These are phyloP conservation scores for Simalia tracyae DNA, from an alignment of 2,797 vertebrate genomes.

Conservation along the genomic window DNA sequence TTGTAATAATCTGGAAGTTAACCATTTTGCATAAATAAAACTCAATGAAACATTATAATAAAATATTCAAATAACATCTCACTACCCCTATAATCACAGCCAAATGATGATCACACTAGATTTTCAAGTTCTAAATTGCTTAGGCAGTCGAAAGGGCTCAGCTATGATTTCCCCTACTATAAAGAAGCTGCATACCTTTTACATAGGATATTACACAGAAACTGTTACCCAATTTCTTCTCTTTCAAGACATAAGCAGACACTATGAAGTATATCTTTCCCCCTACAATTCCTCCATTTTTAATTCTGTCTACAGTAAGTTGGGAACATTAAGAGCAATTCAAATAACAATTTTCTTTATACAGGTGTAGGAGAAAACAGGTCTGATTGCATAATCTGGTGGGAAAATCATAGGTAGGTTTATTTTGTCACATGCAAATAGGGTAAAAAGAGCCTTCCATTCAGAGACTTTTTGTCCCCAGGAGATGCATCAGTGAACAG, in stretches of 20 bases:
- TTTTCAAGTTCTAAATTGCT: conserved; percentile 5
- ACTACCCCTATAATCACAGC: neutral
- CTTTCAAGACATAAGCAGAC: neutral
- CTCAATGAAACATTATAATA: neutral
- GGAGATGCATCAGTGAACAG: neutral
- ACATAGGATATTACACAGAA: neutral
- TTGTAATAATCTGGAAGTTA: neutral
- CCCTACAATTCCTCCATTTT: neutral
- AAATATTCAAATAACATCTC: conserved; percentile 11
- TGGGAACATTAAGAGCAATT: neutral
- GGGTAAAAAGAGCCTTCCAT: neutral
- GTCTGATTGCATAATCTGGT: neutral
- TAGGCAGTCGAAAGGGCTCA: neutral
- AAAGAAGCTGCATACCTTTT: neutral
- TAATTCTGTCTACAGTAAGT: neutral
- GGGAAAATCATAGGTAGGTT: neutral
- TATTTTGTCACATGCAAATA: neutral
- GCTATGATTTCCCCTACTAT: neutral
- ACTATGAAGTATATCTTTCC: neutral
- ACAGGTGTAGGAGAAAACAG: neutral
- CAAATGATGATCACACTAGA: neutral
- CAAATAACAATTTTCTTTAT: neutral
- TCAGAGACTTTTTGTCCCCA: neutral
- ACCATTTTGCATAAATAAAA: conserved; percentile 44
- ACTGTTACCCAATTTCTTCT: neutral